phyloP scores from a whole-genome alignment of 2,797 vertebrate genomes.

The Ambastaia sidthimunki region DNA sequence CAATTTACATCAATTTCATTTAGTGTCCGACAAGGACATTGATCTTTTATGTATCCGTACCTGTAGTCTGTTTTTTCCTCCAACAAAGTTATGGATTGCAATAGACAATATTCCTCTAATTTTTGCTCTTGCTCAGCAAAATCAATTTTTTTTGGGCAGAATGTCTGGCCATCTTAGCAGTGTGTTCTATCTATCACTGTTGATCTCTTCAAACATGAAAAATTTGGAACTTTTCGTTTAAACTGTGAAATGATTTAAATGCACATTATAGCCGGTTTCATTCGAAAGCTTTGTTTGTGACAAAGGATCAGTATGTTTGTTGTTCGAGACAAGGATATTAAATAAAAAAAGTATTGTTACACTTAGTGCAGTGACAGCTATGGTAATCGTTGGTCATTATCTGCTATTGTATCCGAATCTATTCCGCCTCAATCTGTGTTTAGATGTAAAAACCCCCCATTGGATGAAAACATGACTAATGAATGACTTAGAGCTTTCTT shows the following conservation, averaged over 20 bases:
- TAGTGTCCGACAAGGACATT: constrained; percentile 29
- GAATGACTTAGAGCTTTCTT: constrained; percentile 24
- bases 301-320: constrained; percentile 2
- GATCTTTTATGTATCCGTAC: constrained; percentile 2
- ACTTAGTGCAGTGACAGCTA: background rate
- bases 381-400: constrained; percentile 28
- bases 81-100: background rate
- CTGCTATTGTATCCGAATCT: constrained; percentile 18
- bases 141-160: background rate
- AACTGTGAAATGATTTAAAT: constrained; percentile 12
- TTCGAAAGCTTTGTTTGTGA: background rate
- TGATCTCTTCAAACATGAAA: background rate
- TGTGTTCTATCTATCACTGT: background rate
- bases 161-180: too few relatives aligned
- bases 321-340: constrained; percentile 1
- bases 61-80: background rate
- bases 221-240: background rate
- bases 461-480: constrained; percentile 30
- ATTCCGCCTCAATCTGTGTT: constrained; percentile 29
- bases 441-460: constrained; percentile 8
- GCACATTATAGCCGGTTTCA: background rate
- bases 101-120: background rate
- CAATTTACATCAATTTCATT: constrained; percentile 33
- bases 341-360: constrained; percentile 22
- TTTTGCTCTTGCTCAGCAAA: background rate